phyloP scores from a whole-genome alignment of 2,113 vertebrate genomes.

The Epinephelus cyanopodus region DNA sequence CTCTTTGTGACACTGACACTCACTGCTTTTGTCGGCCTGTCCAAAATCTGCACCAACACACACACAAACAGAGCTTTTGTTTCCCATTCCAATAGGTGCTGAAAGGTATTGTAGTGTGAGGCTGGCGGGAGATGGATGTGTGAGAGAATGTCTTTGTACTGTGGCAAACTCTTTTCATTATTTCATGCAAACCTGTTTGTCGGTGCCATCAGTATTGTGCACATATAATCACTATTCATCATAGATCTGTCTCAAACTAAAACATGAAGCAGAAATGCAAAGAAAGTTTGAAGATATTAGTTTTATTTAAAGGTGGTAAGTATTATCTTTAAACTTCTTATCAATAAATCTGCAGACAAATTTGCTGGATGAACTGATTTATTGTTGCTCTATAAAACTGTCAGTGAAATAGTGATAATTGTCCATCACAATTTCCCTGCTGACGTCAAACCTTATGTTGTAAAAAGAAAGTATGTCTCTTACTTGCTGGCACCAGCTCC shows the following conservation, averaged over 20 bases:
- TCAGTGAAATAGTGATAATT: neutral
- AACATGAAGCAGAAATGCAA: neutral
- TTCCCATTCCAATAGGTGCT: conserved; percentile 23
- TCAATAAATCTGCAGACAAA: neutral
- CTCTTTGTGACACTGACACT: neutral
- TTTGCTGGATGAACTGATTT: neutral
- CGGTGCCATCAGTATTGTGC: neutral
- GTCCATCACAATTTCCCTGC: neutral
- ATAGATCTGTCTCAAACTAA: neutral
- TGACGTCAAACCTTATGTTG: neutral
- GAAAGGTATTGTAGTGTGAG: conserved; percentile 23
- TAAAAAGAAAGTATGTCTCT: too few species aligned
- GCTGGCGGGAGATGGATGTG: conserved; percentile 17
- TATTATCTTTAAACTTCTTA: neutral
- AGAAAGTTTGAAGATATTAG: neutral
- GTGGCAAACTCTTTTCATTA: neutral
- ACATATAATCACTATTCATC: neutral
- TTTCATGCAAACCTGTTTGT: neutral
- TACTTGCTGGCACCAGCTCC: neutral
- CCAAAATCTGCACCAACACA: neutral
- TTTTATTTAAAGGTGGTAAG: neutral
- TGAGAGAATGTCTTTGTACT: conserved; percentile 20
- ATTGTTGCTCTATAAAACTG: neutral
- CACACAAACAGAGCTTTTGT: conserved; percentile 4
- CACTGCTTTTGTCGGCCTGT: conserved; percentile 15